phyloP scores from a whole-genome alignment of 2,888 invertebrate species.

The Patella caerulea region DNA sequence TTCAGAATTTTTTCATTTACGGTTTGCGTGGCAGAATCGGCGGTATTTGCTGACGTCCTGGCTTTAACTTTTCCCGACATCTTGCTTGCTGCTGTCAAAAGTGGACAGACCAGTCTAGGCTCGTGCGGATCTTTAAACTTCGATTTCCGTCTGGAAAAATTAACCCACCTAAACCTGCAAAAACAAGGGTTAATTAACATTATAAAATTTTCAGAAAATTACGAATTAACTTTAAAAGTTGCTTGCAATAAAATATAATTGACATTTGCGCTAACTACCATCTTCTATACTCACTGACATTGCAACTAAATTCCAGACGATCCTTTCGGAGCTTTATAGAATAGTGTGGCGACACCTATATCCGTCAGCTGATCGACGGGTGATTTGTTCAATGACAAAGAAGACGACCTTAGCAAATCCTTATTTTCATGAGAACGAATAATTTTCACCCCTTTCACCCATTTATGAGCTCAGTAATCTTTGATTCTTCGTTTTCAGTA shows the following conservation, averaged over 20 bases:
- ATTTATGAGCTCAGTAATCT: neutral
- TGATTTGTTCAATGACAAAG: conserved; percentile 44
- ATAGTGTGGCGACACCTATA: conserved; percentile 56
- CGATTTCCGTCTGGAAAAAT: conserved; percentile 26
- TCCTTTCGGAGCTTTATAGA: conserved; percentile 35
- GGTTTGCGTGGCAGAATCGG: conserved; percentile 70
- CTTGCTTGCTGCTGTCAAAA: conserved; percentile 53
- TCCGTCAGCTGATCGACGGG: conserved; percentile 66
- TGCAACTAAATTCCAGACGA: conserved; percentile 20
- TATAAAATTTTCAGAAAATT: too few species aligned
- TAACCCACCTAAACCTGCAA: neutral
- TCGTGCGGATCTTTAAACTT: conserved; percentile 2
- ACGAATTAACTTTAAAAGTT: too few species aligned
- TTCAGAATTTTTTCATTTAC: conserved; percentile 74
- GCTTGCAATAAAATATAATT: too few species aligned
- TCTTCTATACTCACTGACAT: neutral
- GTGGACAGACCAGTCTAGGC: conserved; percentile 34
- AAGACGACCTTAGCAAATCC: conserved; percentile 24
- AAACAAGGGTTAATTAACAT: neutral
- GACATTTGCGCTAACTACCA: too few species aligned
- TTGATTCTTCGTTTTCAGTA: neutral
- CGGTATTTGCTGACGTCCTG: conserved; percentile 68
- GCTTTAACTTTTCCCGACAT: conserved; percentile 71
- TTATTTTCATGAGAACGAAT: conserved; percentile 16
- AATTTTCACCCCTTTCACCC: neutral